Percentiles rank a stretch among this genome's conserved stretches.
Evolutionary conservation across 2,113 vertebrate species (phyloP).

Genomic region (Melanostigma gelatinosum): DNA sequence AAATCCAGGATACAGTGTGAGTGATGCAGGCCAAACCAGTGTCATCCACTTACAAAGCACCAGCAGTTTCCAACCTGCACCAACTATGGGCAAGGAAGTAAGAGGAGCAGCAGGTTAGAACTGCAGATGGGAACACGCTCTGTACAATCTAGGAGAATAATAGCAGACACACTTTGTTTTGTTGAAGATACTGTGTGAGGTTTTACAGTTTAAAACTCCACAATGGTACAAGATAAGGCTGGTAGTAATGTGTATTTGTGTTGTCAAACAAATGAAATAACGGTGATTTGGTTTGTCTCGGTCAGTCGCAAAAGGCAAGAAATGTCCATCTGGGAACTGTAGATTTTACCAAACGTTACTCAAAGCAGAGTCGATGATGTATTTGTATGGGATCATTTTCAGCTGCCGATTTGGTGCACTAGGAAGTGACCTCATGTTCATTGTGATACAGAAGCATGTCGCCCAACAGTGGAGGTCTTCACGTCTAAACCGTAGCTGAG

Average conservation of each 20-base stretch:
- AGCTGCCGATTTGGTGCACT: no score
- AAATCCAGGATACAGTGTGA: neutral
- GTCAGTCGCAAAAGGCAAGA: no score
- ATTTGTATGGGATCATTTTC: no score
- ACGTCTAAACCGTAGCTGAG: neutral
- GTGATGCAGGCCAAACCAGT: neutral
- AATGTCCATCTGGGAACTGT: neutral
- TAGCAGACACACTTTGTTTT: neutral
- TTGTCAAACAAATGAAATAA: neutral
- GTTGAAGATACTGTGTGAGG: neutral
- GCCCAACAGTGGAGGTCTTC: neutral
- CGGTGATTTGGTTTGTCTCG: neutral
- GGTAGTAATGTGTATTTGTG: neutral
- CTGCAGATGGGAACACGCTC: constrained; percentile 1
- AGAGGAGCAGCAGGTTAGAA: constrained; percentile 2
- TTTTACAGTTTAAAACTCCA: neutral
- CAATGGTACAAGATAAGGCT: neutral
- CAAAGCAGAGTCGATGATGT: no score
- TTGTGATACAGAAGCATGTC: neutral
- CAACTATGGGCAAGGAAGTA: neutral
- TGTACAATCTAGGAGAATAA: neutral
- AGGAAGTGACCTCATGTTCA: neutral
- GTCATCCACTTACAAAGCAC: neutral
- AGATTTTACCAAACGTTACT: neutral
- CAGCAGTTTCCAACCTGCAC: neutral